phyloP scores from a whole-genome alignment of 2,113 vertebrate species.

The Oryctolagus cuniculus region DNA sequence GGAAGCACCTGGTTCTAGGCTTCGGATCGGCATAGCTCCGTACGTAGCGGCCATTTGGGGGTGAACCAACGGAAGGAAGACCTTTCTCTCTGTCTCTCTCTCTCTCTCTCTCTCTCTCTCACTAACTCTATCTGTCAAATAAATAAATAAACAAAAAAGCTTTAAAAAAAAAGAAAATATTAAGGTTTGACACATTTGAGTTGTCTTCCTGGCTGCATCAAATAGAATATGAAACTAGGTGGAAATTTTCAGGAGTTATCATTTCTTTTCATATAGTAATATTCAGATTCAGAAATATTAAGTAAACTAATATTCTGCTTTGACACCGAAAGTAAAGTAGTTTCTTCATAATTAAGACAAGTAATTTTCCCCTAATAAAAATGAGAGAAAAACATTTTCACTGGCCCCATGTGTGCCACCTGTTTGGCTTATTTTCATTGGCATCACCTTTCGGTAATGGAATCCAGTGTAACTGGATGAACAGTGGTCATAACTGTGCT shows the following conservation, averaged over 20 bases:
- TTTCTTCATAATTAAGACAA: not conserved
- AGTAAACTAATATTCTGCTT: not conserved
- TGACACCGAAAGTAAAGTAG: not conserved
- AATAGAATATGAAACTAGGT: not conserved
- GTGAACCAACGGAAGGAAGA: no score
- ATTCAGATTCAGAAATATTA: slow-evolving; percentile 53
- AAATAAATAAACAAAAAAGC: no score
- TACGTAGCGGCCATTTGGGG: no score
- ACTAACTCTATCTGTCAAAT: no score
- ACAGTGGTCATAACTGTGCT: not conserved
- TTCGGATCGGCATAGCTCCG: no score
- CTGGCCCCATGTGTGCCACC: not conserved
- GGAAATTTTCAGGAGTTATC: not conserved
- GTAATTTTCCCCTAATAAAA: not conserved
- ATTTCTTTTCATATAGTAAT: not conserved
- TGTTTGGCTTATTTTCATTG: not conserved
- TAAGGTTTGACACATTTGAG: slow-evolving; percentile 33
- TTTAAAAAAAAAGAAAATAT: no score
- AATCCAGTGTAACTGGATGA: not conserved
- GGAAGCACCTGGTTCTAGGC: no score
- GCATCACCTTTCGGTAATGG: not conserved
- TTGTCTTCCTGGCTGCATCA: slow-evolving; percentile 16
- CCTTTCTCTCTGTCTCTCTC: no score
- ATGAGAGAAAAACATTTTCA: not conserved
- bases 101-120: no score